Percentiles rank a stretch among this genome's conserved stretches.
Evolutionary conservation across 35 echinoderm and acorn worm species (phyloP).

Genomic region (Lytechinus variegatus): DNA sequence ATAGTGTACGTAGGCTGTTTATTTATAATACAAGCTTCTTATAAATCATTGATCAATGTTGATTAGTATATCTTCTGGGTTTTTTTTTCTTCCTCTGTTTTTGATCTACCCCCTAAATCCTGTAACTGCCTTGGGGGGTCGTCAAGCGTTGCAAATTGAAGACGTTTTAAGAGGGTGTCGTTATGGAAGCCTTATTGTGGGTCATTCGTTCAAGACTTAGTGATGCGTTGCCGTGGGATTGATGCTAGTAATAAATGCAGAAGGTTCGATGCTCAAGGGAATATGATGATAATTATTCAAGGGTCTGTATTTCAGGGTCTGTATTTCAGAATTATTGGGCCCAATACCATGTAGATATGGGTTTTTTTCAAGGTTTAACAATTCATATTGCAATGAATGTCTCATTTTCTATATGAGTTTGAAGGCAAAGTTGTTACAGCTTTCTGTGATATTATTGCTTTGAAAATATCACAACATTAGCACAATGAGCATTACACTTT

Average conservation of each 20-base stretch:
- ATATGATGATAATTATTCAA: background rate
- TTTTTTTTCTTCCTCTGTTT: background rate
- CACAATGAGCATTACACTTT: no score
- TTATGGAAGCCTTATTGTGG: slow-evolving; percentile 10
- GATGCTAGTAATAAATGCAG: background rate
- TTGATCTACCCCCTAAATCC: background rate
- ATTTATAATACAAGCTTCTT: background rate
- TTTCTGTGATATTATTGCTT: no score
- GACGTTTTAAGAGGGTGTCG: background rate
- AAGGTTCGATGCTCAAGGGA: background rate
- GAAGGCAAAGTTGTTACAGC: no score
- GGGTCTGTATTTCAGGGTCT: background rate
- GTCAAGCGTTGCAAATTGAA: background rate
- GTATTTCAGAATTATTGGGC: background rate
- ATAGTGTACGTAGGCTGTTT: background rate
- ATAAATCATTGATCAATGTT: background rate
- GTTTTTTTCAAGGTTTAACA: no score
- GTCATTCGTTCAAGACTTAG: background rate
- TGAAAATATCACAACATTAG: no score
- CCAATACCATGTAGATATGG: background rate
- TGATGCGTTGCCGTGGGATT: background rate
- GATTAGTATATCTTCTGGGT: background rate
- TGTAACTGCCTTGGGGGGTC: background rate
- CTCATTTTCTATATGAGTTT: no score
- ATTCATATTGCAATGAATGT: no score